Base-by-base conservation (phyloP, 2,113 vertebrate genomes). In the Empidonax alnorum region DNA sequence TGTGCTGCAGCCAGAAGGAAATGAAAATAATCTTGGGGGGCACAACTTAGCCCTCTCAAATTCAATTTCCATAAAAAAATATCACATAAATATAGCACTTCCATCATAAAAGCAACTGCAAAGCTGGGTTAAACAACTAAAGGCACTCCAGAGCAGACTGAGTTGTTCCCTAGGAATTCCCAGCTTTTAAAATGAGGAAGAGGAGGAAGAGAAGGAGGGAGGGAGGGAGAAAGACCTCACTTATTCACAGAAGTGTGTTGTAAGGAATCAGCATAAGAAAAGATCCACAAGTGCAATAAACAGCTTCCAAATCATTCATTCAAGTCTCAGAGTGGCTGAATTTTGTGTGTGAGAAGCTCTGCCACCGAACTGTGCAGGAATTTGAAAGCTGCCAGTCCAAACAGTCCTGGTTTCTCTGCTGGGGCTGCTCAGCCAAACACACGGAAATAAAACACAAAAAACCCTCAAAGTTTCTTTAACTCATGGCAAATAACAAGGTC, bases 81-180 rank as follows among this genome's bases (percentile, higher is more conserved):
- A 67, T 0, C 0, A 2, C 47, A 33, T 35, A 59, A 92, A 67
- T 30, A 27, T 82, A 93, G 62, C 20, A 21, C 28, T 84, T 72
- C 85, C 66, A 79, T 62, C 74, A 62, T 19, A 75, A 87, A 90
- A 76, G 27, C 66, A 27, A 42, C 25, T 59, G 39, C 35, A 52
- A 56, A 56, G 31, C 37, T 11, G 44, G 5, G 30, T 63, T 67
- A 75, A 68, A 49, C 11, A 56, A 13, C 47, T n/a, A 25, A 1
- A 12, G 41, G 19, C 24, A 21, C 3, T 77, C 37, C 55, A 46
- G 41, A 31, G 66, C 20, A 4, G 6, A 63, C 7, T 0, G 0
- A 65, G 52, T 2, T 39, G 52, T 9, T 88, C 30, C 41, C 35
- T 56, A 25, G 7, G 23, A 80, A 74, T 56, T 55, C 39, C 39